Evolutionary conservation across 2,113 vertebrate species (phyloP).

Genomic region (Parus major): DNA sequence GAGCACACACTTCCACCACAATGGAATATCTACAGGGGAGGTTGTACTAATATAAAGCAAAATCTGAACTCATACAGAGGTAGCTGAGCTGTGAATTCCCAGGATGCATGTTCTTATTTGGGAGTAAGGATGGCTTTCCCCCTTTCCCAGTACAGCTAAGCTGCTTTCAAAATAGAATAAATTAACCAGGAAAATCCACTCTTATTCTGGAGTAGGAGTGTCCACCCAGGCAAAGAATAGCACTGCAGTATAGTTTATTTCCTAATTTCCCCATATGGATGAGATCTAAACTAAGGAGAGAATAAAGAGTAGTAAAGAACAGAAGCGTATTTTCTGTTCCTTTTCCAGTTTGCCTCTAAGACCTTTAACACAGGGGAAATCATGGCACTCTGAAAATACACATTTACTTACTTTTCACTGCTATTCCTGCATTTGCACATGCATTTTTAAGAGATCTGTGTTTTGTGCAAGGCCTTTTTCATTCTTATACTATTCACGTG

Average conservation of each 20-base stretch:
- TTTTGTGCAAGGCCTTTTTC: background rate
- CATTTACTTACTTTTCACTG: conserved; percentile 8
- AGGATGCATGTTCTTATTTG: background rate
- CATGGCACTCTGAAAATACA: background rate
- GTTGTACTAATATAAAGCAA: background rate
- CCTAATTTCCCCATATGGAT: conserved; percentile 12
- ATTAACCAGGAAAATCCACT: background rate
- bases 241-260: background rate
- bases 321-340: background rate
- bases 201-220: background rate
- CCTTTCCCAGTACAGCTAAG: background rate
- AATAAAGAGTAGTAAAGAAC: conserved; percentile 24
- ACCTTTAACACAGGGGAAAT: conserved; percentile 16
- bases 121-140: background rate
- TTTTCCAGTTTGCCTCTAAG: conserved; percentile 36
- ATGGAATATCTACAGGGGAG: background rate
- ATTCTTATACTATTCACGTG: background rate
- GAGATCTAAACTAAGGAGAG: conserved; percentile 4
- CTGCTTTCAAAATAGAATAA: conserved; percentile 18
- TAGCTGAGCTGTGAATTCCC: background rate
- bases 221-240: background rate
- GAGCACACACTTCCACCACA: background rate
- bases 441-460: conserved; percentile 23
- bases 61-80: fast-evolving
- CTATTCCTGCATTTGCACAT: background rate